Evolutionary conservation across 2,797 vertebrate genomes (phyloP).

Genomic region (Paramormyrops hopkinsi): DNA sequence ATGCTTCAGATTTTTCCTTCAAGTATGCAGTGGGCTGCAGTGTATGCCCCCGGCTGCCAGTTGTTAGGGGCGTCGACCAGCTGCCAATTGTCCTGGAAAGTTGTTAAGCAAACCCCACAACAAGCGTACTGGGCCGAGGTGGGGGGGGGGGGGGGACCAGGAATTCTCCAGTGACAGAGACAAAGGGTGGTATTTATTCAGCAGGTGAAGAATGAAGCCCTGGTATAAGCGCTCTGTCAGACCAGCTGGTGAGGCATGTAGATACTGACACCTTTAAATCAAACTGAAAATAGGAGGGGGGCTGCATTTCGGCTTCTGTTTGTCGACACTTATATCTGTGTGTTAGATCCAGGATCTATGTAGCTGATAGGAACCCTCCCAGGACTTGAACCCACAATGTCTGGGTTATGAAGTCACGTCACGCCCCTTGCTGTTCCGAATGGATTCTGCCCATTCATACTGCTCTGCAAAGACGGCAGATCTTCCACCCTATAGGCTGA

Average conservation of each 20-base stretch:
- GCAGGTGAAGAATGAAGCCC: background rate
- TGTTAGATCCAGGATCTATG: background rate
- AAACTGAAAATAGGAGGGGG: background rate
- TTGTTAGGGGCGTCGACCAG: background rate
- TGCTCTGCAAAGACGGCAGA: background rate
- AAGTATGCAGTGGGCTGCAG: slow-evolving; percentile 3
- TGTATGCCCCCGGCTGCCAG: background rate
- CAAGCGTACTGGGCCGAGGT: background rate
- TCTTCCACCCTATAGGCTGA: background rate
- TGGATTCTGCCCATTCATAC: background rate
- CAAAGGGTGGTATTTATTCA: background rate
- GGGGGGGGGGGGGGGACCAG: background rate
- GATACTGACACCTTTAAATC: background rate
- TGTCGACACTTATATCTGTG: background rate
- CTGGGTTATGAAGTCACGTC: background rate
- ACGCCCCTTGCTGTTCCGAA: background rate
- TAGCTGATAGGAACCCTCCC: background rate
- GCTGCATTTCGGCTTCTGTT: background rate
- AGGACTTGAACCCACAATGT: background rate
- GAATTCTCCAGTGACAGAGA: background rate
- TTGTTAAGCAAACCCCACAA: background rate
- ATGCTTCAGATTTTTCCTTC: slow-evolving; percentile 15
- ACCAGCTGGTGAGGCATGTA: background rate
- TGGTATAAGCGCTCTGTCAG: background rate
- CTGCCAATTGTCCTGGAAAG: background rate